A percentile compares a stretch with the other conserved stretches of the same genome.
These are phyloP conservation scores for Nautilus pompilius DNA, from an alignment of 1,140 invertebrate species.

Conservation along the genomic window DNA sequence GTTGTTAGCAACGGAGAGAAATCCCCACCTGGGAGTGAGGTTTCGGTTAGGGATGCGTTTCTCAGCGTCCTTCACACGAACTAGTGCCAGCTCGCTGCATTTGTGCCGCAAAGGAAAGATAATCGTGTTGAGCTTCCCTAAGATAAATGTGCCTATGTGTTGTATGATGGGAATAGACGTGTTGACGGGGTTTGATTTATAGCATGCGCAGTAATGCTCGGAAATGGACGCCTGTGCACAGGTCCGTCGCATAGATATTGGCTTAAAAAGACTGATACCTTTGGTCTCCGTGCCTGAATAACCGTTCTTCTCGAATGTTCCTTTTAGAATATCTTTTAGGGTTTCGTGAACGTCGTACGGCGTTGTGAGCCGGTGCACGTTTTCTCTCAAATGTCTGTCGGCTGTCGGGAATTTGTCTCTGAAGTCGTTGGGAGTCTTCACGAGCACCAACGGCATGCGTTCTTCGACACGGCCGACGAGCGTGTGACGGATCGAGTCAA, in stretches of 20 bases:
- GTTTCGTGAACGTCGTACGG: constrained; percentile 6
- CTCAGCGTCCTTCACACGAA: no score
- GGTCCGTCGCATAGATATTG: neutral
- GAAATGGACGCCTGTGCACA: neutral
- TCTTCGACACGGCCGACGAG: constrained; percentile 14
- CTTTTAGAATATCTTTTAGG: neutral
- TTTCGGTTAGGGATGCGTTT: no score
- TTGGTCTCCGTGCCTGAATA: neutral
- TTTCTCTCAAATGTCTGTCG: neutral
- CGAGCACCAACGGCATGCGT: constrained; percentile 12
- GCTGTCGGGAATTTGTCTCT: neutral
- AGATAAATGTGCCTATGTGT: neutral
- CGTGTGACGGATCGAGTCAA: constrained; percentile 4
- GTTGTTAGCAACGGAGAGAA: neutral
- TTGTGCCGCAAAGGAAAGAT: neutral
- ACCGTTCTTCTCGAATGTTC: neutral
- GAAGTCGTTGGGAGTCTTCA: constrained; percentile 7
- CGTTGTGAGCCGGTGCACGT: constrained; percentile 4
- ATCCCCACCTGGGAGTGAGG: no score
- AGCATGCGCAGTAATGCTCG: constrained; percentile 1
- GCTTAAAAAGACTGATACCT: constrained; percentile 1
- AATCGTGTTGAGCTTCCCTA: neutral
- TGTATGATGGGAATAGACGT: neutral
- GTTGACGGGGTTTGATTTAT: neutral
- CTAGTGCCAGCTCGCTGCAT: neutral